These are phyloP conservation scores for Colletes gigas DNA, from an alignment of 1,140 invertebrate species.

Conservation along the genomic window DNA sequence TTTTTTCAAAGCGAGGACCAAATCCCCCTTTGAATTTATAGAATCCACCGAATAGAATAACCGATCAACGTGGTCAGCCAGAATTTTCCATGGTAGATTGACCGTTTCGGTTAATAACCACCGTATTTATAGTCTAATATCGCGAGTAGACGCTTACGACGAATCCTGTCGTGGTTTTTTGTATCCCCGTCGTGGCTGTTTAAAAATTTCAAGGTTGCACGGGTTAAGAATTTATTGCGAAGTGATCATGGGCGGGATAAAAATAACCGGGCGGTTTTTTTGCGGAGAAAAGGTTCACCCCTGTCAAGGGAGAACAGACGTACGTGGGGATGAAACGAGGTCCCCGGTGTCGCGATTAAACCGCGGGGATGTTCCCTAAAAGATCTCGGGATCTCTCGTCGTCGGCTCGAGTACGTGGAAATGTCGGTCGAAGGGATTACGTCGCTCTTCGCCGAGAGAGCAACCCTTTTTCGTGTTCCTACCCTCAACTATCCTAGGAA, in stretches of 20 bases:
- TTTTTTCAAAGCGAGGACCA: no score
- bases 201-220: not conserved
- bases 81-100: not conserved
- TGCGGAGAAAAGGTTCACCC: not conserved
- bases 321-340: slow-evolving; percentile 2
- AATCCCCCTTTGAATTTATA: not conserved
- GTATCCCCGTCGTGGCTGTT: not conserved
- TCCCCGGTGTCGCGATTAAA: slow-evolving; percentile 6
- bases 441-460: not conserved
- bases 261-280: not conserved
- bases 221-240: not conserved
- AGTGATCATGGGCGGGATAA: not conserved
- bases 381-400: slow-evolving; percentile 36
- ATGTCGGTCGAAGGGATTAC: slow-evolving; percentile 61
- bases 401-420: slow-evolving; percentile 51
- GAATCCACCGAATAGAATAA: not conserved
- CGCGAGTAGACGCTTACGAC: not conserved
- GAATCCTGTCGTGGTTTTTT: not conserved
- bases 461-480: slow-evolving; percentile 61
- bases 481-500: not conserved
- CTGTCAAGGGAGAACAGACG: not conserved
- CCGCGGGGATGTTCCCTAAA: slow-evolving; percentile 23
- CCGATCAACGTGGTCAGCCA: no score
- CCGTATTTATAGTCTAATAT: not conserved
- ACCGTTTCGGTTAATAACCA: not conserved